phyloP scores from a whole-genome alignment of 2,797 vertebrate genomes.

The Tapera naevia region DNA sequence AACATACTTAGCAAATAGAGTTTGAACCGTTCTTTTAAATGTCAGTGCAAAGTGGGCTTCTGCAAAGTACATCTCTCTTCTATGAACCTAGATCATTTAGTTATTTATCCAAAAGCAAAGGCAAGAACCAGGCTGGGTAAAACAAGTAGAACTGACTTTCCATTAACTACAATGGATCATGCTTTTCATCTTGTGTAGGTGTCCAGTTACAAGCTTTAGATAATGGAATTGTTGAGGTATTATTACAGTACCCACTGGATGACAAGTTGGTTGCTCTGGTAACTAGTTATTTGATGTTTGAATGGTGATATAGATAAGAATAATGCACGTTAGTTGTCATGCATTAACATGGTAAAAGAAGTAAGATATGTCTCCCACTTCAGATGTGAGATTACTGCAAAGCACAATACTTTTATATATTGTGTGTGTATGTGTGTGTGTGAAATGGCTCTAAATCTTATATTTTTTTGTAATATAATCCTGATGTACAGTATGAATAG shows the following conservation, averaged over 20 bases:
- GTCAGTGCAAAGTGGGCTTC: not conserved
- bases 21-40: not conserved
- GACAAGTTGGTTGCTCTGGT: not conserved
- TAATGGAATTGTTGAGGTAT: not conserved
- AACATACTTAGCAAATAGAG: not conserved
- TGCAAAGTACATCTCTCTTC: not conserved
- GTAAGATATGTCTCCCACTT: not conserved
- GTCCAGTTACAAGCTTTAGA: not conserved
- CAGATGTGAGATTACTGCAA: not conserved
- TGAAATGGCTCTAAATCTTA: not conserved
- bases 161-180: not conserved
- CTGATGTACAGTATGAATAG: not conserved
- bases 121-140: not conserved
- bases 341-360: not conserved
- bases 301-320: conserved; percentile 8
- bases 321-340: not conserved
- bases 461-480: not conserved
- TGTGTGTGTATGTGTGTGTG: not conserved
- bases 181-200: not conserved
- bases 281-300: not conserved
- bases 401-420: not conserved
- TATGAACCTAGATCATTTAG: not conserved
- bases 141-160: not conserved
- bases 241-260: not conserved
- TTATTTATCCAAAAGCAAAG: not conserved